Percentiles rank a stretch among this genome's conserved stretches.
Conservation (phyloP, 1,140 invertebrate species). For the Dolichoris vasculosae region DNA sequence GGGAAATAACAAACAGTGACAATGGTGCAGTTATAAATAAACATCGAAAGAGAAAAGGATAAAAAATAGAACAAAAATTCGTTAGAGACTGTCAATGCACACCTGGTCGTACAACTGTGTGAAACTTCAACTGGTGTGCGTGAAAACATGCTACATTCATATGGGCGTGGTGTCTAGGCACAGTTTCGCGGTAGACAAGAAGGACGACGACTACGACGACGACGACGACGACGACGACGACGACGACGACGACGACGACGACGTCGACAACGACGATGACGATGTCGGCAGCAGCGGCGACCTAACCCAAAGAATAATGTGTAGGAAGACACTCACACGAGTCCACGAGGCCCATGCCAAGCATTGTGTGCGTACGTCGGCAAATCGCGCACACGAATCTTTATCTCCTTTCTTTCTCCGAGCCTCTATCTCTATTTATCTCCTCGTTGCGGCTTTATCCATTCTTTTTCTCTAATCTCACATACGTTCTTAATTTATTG, state of each 20-base stretch:
- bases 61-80: neutral
- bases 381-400: slow-evolving; percentile 34
- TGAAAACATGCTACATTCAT: neutral
- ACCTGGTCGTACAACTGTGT: neutral
- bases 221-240: no score
- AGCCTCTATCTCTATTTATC: slow-evolving; percentile 47
- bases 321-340: slow-evolving; percentile 28
- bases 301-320: neutral
- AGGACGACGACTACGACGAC: neutral
- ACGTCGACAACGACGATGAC: neutral
- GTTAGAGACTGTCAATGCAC: neutral
- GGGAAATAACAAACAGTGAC: neutral
- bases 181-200: slow-evolving; percentile 5
- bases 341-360: neutral
- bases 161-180: slow-evolving; percentile 31
- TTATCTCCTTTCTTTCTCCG: slow-evolving; percentile 25
- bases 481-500: slow-evolving; percentile 38
- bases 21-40: slow-evolving; percentile 22
- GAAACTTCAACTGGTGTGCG: neutral
- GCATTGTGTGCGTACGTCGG: slow-evolving; percentile 23
- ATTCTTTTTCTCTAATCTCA: slow-evolving; percentile 24
- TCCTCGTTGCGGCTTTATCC: slow-evolving; percentile 15
- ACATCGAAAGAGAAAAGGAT: neutral
- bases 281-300: neutral
- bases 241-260: neutral